Conservation (phyloP, 2,113 vertebrate genomes). For the Orycteropus afer region DNA sequence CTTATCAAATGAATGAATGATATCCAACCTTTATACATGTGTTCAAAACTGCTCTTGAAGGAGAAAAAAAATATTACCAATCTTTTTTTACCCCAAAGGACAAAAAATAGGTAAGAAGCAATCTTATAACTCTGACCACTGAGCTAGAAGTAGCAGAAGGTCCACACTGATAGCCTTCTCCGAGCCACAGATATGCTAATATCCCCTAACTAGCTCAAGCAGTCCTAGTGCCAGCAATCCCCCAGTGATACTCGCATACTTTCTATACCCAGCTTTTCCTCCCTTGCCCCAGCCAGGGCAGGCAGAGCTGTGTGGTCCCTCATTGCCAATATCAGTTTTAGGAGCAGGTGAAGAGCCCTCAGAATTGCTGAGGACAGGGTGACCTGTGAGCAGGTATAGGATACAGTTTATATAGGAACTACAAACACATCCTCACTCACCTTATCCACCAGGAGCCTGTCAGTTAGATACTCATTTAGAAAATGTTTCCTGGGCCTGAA, state of each 20-base stretch:
- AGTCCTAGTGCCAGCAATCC: fast-evolving
- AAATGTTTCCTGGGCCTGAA: neutral
- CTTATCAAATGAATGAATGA: neutral
- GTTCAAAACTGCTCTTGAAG: neutral
- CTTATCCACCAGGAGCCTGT: neutral
- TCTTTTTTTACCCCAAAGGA: neutral
- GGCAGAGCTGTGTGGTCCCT: neutral
- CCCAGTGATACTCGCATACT: neutral
- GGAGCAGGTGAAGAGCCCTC: neutral
- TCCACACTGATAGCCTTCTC: neutral
- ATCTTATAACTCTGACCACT: neutral
- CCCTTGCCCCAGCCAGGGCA: neutral
- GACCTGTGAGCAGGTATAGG: neutral
- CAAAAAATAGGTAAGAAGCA: slow-evolving; percentile 2
- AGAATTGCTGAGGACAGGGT: neutral
- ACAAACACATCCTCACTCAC: neutral
- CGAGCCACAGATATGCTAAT: neutral
- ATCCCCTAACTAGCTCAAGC: neutral
- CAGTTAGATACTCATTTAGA: neutral
- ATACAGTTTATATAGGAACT: neutral
- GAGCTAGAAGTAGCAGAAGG: neutral
- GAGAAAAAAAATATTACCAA: neutral
- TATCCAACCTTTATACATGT: neutral
- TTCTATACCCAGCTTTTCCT: neutral
- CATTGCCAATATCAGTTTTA: neutral